Conservation (phyloP, 2,888 invertebrate genomes). For the Lamellibrachia columna region DNA sequence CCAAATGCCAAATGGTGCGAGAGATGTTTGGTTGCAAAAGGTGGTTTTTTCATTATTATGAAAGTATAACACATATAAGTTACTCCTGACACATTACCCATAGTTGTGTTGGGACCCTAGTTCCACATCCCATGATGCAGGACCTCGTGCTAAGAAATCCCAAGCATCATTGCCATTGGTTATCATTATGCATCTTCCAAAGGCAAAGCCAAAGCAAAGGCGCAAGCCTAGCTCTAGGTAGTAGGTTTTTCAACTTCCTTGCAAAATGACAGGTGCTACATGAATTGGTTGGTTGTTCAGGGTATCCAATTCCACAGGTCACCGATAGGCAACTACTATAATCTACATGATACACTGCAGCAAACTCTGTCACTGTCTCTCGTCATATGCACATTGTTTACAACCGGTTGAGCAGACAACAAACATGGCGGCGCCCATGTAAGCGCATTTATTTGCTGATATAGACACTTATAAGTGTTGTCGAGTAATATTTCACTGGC, state of each 20-base stretch:
- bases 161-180: no score
- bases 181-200: no score
- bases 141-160: no score
- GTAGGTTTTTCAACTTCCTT: neutral
- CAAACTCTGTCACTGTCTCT: neutral
- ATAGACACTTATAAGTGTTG: slow-evolving; percentile 9
- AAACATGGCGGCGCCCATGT: slow-evolving; percentile 60
- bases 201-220: no score
- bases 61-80: no score
- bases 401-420: slow-evolving; percentile 27
- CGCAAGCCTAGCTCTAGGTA: neutral
- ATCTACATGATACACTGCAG: neutral
- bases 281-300: neutral
- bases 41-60: no score
- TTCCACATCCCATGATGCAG: no score
- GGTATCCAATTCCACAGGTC: neutral
- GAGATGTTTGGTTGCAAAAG: no score
- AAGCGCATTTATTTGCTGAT: slow-evolving; percentile 7
- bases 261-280: neutral
- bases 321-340: neutral
- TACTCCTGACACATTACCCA: no score
- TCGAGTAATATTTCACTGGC: slow-evolving; percentile 16
- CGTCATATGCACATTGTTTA: slow-evolving; percentile 25
- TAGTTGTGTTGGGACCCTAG: no score
- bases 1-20: no score